A percentile compares a stretch with the other conserved stretches of the same genome.
Evolutionary conservation across 2,888 invertebrate species (phyloP).

Genomic region (Hydraecia micacea): DNA sequence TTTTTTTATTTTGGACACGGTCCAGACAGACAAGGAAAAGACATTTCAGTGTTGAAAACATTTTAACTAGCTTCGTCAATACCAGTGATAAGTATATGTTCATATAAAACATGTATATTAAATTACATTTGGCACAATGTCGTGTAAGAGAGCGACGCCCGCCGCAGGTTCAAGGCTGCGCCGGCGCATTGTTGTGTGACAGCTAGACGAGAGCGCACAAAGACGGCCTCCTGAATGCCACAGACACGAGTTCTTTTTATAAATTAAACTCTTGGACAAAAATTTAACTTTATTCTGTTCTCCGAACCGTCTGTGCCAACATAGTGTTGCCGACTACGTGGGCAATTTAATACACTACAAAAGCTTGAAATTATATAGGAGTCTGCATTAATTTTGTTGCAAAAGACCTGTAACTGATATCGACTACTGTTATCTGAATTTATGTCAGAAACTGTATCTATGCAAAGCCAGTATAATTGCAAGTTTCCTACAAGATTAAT

Average conservation of each 20-base stretch:
- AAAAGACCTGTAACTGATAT: conserved; percentile 41
- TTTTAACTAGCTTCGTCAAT: conserved; percentile 49
- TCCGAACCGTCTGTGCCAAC: conserved; percentile 2
- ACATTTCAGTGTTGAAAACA: conserved; percentile 44
- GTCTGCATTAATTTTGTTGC: conserved; percentile 31
- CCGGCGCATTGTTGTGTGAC: conserved; percentile 74
- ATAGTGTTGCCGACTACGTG: conserved; percentile 17
- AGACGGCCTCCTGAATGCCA: conserved; percentile 55
- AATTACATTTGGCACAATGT: conserved; percentile 77
- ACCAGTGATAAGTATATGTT: conserved; percentile 55
- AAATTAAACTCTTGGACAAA: conserved; percentile 37
- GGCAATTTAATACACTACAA: conserved; percentile 24
- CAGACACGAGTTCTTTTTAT: conserved; percentile 53
- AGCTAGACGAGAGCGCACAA: conserved; percentile 67
- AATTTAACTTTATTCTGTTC: conserved; percentile 29
- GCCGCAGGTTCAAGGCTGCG: conserved; percentile 78
- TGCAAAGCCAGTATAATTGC: conserved; percentile 47
- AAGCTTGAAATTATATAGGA: conserved; percentile 20
- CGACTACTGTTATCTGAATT: conserved; percentile 42
- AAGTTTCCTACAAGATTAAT: conserved; percentile 65
- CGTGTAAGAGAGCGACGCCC: conserved; percentile 72
- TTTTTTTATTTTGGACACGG: conserved; percentile 51
- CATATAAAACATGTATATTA: conserved; percentile 61
- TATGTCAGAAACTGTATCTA: conserved; percentile 42
- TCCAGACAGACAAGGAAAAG: conserved; percentile 55